A percentile compares a stretch with the other conserved stretches of the same genome.
phyloP scores from a whole-genome alignment of 2,888 invertebrate genomes.

The Drosophila phalerata region DNA sequence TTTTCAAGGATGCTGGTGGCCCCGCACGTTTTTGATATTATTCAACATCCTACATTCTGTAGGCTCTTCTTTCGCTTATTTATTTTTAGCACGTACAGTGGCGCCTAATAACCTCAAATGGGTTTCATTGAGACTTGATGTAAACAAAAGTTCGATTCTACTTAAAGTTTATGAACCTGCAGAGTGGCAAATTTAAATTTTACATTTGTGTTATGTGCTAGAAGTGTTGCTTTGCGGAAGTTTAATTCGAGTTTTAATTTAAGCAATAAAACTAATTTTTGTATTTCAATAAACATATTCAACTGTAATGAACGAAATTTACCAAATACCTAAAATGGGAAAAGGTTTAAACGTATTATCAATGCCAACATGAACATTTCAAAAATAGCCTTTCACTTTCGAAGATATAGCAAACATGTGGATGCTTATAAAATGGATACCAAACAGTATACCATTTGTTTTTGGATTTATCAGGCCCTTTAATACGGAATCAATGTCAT shows the following conservation, averaged over 20 bases:
- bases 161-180: constrained; percentile 52
- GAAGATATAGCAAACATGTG: background rate
- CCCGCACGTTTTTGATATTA: constrained; percentile 52
- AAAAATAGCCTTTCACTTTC: background rate
- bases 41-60: constrained; percentile 43
- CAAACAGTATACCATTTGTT: background rate
- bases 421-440: background rate
- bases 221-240: constrained; percentile 27
- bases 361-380: background rate
- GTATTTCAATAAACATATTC: constrained; percentile 36
- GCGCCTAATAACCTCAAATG: constrained; percentile 57
- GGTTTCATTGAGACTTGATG: constrained; percentile 39
- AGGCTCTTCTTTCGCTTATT: constrained; percentile 44
- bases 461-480: background rate
- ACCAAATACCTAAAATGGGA: too few species aligned
- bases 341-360: too few species aligned
- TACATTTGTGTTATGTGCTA: constrained; percentile 28
- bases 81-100: constrained; percentile 58
- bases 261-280: background rate
- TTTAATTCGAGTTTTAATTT: constrained; percentile 22
- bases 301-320: background rate
- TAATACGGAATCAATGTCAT: too few species aligned
- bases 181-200: constrained; percentile 56
- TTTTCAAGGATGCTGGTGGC: constrained; percentile 23
- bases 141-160: constrained; percentile 51